These are phyloP conservation scores for Aphyosemion australe DNA, from an alignment of 2,113 vertebrate genomes.

Conservation along the genomic window DNA sequence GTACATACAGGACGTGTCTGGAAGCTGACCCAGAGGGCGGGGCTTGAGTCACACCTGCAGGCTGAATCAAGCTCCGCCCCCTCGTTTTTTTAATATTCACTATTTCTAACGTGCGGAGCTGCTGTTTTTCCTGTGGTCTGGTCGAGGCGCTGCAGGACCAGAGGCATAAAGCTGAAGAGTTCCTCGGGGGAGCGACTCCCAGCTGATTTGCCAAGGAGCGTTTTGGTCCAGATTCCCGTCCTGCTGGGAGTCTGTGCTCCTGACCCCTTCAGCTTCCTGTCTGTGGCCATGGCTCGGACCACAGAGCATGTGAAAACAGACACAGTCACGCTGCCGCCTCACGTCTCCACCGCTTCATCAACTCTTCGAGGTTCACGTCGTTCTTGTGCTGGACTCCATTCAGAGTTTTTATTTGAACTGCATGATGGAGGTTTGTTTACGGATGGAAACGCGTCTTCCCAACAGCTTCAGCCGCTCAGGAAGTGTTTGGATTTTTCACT, in stretches of 20 bases:
- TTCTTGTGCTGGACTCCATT: slow-evolving; percentile 36
- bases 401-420: slow-evolving; percentile 51
- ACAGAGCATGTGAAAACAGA: slow-evolving; percentile 71
- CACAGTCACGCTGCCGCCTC: slow-evolving; percentile 59
- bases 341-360: slow-evolving; percentile 27
- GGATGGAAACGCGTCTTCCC: slow-evolving; percentile 30
- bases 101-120: slow-evolving; percentile 57
- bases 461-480: slow-evolving; percentile 10
- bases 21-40: slow-evolving; percentile 11
- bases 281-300: slow-evolving; percentile 45
- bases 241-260: slow-evolving; percentile 2
- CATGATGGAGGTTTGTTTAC: slow-evolving; percentile 52
- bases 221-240: slow-evolving; percentile 8
- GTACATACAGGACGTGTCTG: slow-evolving; percentile 51
- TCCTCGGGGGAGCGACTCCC: neutral
- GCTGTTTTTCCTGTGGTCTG: slow-evolving; percentile 69
- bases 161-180: slow-evolving; percentile 33
- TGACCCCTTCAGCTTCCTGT: slow-evolving; percentile 5
- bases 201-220: slow-evolving; percentile 37
- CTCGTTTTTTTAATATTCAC: slow-evolving; percentile 52
- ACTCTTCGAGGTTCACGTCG: slow-evolving; percentile 41
- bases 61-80: slow-evolving; percentile 39
- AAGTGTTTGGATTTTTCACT: slow-evolving; percentile 31
- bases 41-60: neutral
- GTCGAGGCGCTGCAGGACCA: slow-evolving; percentile 29